phyloP scores from a whole-genome alignment of 2,113 vertebrate genomes.

The Eudyptes chrysolophus region DNA sequence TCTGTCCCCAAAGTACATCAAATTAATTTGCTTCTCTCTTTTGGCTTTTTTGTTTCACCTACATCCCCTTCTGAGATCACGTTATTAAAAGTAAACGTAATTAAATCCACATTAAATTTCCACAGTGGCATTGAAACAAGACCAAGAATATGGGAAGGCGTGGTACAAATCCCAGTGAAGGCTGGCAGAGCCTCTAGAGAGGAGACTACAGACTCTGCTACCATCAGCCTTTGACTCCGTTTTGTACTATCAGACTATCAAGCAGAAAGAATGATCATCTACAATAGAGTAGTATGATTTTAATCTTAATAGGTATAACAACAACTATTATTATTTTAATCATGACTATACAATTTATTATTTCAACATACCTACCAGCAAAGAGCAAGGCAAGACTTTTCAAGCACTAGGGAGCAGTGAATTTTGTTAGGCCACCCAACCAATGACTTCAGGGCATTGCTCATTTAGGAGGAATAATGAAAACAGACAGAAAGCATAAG shows the following conservation, averaged over 20 bases:
- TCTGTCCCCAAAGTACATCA: background rate
- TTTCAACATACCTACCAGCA: too few relatives aligned
- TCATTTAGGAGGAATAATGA: background rate
- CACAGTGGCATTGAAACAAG: too few relatives aligned
- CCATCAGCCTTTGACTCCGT: rapidly evolving
- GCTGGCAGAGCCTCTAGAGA: too few relatives aligned
- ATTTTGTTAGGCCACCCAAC: background rate
- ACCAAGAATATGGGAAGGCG: too few relatives aligned
- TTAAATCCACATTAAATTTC: too few relatives aligned
- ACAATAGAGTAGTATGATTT: background rate
- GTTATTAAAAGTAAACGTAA: too few relatives aligned
- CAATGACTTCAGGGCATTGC: background rate
- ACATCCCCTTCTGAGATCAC: too few relatives aligned
- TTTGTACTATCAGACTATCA: background rate
- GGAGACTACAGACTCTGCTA: too few relatives aligned
- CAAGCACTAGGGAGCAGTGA: background rate
- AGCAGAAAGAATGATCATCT: background rate
- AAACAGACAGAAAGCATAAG: background rate
- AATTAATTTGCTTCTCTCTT: background rate
- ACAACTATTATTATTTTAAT: too few relatives aligned
- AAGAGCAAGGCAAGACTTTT: too few relatives aligned
- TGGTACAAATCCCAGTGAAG: too few relatives aligned
- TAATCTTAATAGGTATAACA: background rate
- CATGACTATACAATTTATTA: too few relatives aligned
- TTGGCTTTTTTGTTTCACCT: background rate